These are phyloP conservation scores for Protomyctophum bolini DNA, from an alignment of 2,113 vertebrate genomes.

Conservation along the genomic window DNA sequence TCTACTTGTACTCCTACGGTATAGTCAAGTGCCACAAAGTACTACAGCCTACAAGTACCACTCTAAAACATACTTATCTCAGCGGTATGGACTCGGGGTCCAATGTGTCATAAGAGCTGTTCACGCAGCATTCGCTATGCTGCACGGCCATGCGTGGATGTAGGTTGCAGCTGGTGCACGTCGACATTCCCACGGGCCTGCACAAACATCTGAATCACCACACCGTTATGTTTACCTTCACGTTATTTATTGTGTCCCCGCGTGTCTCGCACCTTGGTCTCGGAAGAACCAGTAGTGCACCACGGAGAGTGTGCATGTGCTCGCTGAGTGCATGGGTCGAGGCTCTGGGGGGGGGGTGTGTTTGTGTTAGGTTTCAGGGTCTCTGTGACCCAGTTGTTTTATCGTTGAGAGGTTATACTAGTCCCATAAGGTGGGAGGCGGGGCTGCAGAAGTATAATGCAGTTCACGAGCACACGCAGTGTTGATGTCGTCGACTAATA, in stretches of 20 bases:
- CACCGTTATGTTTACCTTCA: neutral
- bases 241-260: neutral
- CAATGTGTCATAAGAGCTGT: neutral
- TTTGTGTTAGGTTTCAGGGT: constrained; percentile 13
- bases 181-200: neutral
- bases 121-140: too few relatives aligned
- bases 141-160: neutral
- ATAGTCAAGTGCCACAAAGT: too few relatives aligned
- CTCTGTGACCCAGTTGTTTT: constrained; percentile 9
- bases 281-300: neutral
- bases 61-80: neutral
- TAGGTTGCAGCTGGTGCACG: constrained; percentile 9
- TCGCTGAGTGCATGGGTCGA: neutral
- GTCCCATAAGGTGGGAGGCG: constrained; percentile 16
- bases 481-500: too few relatives aligned
- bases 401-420: constrained; percentile 12
- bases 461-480: constrained; percentile 37
- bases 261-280: neutral
- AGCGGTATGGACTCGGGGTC: neutral
- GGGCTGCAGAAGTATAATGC: constrained; percentile 26
- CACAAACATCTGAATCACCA: neutral
- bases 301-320: neutral
- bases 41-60: neutral
- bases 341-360: neutral
- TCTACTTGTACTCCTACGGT: neutral